Base-by-base conservation (phyloP, 2,888 invertebrate genomes). In the Litoditis marina region DNA sequence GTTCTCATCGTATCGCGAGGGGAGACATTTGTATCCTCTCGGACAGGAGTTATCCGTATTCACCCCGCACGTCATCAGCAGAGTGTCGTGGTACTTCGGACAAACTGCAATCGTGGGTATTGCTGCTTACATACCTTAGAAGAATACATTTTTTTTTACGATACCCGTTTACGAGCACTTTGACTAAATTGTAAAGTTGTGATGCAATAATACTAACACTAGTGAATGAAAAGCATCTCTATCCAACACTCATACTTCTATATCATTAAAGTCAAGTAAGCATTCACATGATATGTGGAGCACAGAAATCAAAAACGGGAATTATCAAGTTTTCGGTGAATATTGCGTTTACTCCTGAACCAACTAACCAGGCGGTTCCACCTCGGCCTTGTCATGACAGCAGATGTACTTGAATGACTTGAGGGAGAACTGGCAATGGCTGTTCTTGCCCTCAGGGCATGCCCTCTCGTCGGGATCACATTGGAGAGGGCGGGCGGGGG, bases 1-100 rank as follows among this genome's bases (percentile, higher is more conserved):
- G 2, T 42, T 57, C 28, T 66, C 66, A 46, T 71, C 66, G 1
- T 55, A 56, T 1, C 65, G 34, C 32, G 69, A 65, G 27, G 65
- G 59, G 4, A 73, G 30, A 49, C 73, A 73, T 19, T 57, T 56
- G 36, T 65, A 73, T 1, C 71, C 68, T 46, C 61, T 54, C 19
- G 73, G 71, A 59, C 73, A 73, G 34, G 66, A 60, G 11, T 58
- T 64, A 16, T 64, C 64, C 2, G 64, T 57, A 53, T 34, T 63
- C 11, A 19, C 28, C 7, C 68, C 69, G 42, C 73, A 73, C n/a
- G 68, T 54, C 7, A 69, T 13, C 2, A 70, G 68, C 22, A 73
- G 65, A 8, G 73, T 70, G 42, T 73, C 73, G 63, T 69, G 65
- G 50, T 63, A 68, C 8, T 62, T 65, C n/a, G 73, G 73, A 39